Evolutionary conservation across 1,140 invertebrate genomes (phyloP).

Genomic region (Drosophila neocordata): DNA sequence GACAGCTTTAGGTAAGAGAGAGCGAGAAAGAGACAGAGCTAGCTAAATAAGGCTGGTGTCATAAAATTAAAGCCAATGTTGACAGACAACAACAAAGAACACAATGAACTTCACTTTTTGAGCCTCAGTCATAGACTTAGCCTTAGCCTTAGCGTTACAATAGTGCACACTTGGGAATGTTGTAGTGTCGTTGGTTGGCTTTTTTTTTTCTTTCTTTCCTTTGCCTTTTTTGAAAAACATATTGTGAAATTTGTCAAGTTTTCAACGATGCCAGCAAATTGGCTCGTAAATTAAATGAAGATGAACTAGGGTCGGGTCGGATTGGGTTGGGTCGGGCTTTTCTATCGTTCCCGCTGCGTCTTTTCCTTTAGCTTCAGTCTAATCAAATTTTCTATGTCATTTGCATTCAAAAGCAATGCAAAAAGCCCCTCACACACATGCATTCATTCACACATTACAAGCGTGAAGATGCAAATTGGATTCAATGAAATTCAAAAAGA

Average conservation of each 20-base stretch:
- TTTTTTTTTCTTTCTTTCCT: conserved; percentile 3
- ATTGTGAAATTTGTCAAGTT: conserved; percentile 61
- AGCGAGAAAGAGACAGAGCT: no score
- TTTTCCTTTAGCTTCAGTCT: conserved; percentile 27
- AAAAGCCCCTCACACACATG: not conserved
- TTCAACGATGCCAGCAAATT: conserved; percentile 54
- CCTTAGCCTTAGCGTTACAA: conserved; percentile 38
- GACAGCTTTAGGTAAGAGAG: not conserved
- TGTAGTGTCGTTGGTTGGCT: not conserved
- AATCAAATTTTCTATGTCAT: conserved; percentile 66
- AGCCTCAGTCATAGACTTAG: conserved; percentile 4
- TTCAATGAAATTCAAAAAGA: not conserved
- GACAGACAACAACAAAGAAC: conserved; percentile 31
- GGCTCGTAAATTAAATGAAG: conserved; percentile 68
- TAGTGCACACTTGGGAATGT: conserved; percentile 75
- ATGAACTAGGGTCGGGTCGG: not conserved
- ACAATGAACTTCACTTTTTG: conserved; percentile 34
- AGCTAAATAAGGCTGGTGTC: conserved; percentile 40
- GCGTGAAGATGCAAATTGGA: not conserved
- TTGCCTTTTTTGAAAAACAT: conserved; percentile 49
- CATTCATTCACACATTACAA: not conserved
- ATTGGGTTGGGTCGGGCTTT: no score
- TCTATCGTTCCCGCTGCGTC: not conserved
- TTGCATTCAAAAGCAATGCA: conserved; percentile 55
- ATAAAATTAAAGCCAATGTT: conserved; percentile 74